phyloP scores from a whole-genome alignment of 1,140 invertebrate genomes.

The Rhizoglyphus robini region DNA sequence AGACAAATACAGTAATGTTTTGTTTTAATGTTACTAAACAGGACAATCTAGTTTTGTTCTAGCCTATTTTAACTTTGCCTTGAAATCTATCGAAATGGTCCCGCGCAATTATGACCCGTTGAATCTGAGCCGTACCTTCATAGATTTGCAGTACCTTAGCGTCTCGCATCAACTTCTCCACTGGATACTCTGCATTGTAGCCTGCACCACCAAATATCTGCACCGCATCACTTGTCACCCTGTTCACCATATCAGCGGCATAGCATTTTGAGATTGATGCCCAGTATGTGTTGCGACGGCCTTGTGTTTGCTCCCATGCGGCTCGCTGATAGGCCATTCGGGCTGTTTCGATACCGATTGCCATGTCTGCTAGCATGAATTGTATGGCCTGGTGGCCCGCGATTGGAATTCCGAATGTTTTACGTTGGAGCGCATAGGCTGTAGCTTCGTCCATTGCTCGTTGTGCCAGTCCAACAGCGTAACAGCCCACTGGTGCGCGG shows the following conservation, averaged over 20 bases:
- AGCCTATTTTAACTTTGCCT: neutral
- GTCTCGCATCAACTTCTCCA: conserved; percentile 98
- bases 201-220: conserved; percentile 90
- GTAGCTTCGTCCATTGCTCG: conserved; percentile 81
- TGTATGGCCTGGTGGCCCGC: conserved; percentile 61
- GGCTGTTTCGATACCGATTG: conserved; percentile 69
- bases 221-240: conserved; percentile 84
- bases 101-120: conserved; percentile 82
- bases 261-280: conserved; percentile 87
- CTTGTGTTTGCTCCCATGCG: conserved; percentile 78
- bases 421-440: conserved; percentile 82
- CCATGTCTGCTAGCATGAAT: conserved; percentile 93
- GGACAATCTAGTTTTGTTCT: neutral
- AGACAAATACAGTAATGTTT: neutral
- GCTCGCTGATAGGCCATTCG: conserved; percentile 68
- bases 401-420: conserved; percentile 81
- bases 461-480: conserved; percentile 73
- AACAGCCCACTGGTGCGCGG: conserved; percentile 56
- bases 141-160: conserved; percentile 93
- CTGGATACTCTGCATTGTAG: conserved; percentile 95
- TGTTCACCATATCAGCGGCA: conserved; percentile 87
- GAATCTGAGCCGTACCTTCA: conserved; percentile 93
- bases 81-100: conserved; percentile 32
- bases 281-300: conserved; percentile 61
- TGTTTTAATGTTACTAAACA: neutral